Base-by-base conservation (phyloP, 2,797 vertebrate species). In the Myoxocephalus aenaeus region DNA sequence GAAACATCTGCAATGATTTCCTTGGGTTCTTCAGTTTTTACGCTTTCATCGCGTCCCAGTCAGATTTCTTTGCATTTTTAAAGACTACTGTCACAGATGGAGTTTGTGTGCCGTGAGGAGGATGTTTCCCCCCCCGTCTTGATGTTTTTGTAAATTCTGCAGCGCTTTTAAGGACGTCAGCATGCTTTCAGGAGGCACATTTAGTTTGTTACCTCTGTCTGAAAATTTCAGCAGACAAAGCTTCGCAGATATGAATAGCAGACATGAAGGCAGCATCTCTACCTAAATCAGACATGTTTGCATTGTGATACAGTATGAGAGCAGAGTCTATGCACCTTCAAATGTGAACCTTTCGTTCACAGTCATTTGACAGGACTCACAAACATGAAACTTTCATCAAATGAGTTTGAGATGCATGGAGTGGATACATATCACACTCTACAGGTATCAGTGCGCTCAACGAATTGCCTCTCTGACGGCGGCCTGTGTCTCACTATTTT, bases 101-200 rank as follows among this genome's bases (percentile, higher is more conserved):
- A 65, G 73, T 63, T 40, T 44, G 36, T 42, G 63, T 57, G 70
- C 40, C 1, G 12, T 57, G 70, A 70, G 62, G 64, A 63, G 27
- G 58, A 62, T 17, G 18, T 9, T 70, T 48, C 13, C 13, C 12
- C 4, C 7, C 7, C 22, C 5, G 15, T 58, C 54, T 65, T 80
- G 34, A 48, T 70, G 40, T 73, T 65, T 79, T 36, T 46, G 48
- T 65, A 42, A 27, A 66, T 57, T 73, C 22, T 61, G 44, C 29
- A 27, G 11, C 36, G 56, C 53, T 69, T 74, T 83, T 64, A 59
- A 34, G 22, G 25, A 57, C 68, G 42, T 70, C 76, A 34, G 58
- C n/a, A 13, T 58, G 58, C 75, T 77, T 81, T 78, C 71, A 74
- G 62, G 66, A 56, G 20, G 66, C 40, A 81, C 74, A 79, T 86